Conservation (phyloP, 2,113 vertebrate genomes). For the Mola mola region DNA sequence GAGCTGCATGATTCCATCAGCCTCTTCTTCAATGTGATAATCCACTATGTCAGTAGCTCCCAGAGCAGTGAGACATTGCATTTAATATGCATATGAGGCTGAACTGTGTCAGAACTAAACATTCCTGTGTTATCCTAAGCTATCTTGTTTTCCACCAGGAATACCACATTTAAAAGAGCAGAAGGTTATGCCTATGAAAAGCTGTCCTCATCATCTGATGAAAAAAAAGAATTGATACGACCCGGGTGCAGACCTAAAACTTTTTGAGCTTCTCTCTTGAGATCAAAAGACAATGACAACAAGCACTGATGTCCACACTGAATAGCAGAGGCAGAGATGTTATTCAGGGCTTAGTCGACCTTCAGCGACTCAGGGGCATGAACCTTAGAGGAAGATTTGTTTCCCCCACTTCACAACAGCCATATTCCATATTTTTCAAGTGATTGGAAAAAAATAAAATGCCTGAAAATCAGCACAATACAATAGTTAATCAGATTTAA, state of each 20-base stretch:
- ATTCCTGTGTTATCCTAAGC: slow-evolving; percentile 29
- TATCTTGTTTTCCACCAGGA: slow-evolving; percentile 29
- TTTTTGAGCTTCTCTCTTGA: neutral
- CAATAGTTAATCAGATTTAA: too few relatives aligned
- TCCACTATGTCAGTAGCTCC: slow-evolving; percentile 14
- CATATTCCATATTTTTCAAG: neutral
- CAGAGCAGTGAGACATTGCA: slow-evolving; percentile 31
- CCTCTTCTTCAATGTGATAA: neutral
- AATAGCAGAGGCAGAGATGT: neutral
- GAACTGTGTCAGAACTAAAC: slow-evolving; percentile 42
- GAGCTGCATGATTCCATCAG: neutral
- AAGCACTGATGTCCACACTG: neutral
- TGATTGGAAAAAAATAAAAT: too few relatives aligned
- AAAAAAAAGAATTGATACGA: neutral
- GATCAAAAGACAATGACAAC: neutral
- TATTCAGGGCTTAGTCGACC: neutral
- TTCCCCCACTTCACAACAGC: too few relatives aligned
- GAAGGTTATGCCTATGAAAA: slow-evolving; percentile 4
- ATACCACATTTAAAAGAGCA: slow-evolving; percentile 10
- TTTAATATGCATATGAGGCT: slow-evolving; percentile 47
- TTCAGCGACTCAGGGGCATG: neutral
- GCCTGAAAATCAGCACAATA: too few relatives aligned
- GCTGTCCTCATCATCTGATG: neutral
- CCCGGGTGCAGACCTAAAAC: neutral
- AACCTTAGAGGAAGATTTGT: too few relatives aligned